Conservation (phyloP, 2,113 vertebrate genomes). For the Tor tambroides region DNA sequence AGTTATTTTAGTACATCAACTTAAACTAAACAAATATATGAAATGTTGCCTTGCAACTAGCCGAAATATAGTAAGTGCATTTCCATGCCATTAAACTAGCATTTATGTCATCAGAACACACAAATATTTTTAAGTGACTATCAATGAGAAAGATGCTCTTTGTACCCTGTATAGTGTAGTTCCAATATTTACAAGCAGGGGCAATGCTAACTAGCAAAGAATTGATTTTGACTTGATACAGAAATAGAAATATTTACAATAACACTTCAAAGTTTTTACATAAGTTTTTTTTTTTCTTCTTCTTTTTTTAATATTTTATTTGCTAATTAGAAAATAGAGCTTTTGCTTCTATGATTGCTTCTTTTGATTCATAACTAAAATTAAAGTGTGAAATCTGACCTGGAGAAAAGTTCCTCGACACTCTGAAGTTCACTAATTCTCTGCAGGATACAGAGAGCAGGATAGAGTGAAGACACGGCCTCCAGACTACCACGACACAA, state of each 20-base stretch:
- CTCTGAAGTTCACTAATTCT: slow-evolving; percentile 88
- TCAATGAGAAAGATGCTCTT: neutral
- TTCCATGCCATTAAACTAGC: too few species aligned
- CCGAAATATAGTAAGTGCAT: too few species aligned
- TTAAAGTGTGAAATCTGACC: slow-evolving; percentile 69
- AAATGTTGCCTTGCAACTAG: too few species aligned
- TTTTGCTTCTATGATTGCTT: neutral
- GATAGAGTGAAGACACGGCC: slow-evolving; percentile 93
- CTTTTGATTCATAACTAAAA: too few species aligned
- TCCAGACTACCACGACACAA: slow-evolving; percentile 90
- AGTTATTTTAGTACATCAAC: too few species aligned
- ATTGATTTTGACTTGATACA: neutral
- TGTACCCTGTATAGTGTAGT: neutral
- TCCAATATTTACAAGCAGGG: neutral
- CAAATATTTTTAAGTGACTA: neutral
- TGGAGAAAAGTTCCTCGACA: slow-evolving; percentile 82
- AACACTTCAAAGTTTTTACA: neutral
- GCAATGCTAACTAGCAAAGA: neutral
- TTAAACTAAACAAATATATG: too few species aligned
- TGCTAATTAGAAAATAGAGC: neutral
- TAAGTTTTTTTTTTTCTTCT: too few species aligned
- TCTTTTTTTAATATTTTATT: neutral
- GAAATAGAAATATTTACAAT: neutral
- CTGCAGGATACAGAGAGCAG: slow-evolving; percentile 89
- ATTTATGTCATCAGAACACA: neutral